phyloP scores from a whole-genome alignment of 2,888 invertebrate species.

The Schizaphis graminum region DNA sequence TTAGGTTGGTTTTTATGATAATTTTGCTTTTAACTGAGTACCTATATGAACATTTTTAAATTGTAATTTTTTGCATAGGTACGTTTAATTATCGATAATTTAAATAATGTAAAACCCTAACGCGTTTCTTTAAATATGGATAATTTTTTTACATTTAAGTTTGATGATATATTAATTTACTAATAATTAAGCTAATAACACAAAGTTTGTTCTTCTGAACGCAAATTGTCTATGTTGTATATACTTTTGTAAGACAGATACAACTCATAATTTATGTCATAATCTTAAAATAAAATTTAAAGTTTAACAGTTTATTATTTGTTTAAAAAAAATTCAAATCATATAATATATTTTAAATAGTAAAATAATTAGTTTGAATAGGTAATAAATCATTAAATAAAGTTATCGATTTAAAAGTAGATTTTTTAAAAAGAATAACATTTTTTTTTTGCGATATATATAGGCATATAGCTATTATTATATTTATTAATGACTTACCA shows the following conservation, averaged over 20 bases:
- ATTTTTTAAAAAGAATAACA: neutral
- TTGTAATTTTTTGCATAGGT: neutral
- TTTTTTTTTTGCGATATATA: neutral
- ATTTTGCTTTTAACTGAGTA: neutral
- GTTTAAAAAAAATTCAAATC: neutral
- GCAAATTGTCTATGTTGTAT: neutral
- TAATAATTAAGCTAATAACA: neutral
- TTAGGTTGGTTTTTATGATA: neutral
- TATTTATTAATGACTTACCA: conserved; percentile 4
- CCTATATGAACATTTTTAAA: neutral
- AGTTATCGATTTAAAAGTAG: neutral
- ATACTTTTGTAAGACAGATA: neutral
- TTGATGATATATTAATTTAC: neutral
- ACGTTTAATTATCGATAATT: neutral
- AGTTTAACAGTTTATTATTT: neutral
- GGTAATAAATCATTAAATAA: neutral
- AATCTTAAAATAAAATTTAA: neutral
- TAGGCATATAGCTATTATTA: neutral
- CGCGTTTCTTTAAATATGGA: neutral
- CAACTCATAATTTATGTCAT: neutral
- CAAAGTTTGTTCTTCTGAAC: neutral
- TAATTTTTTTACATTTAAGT: neutral
- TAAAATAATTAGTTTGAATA: neutral
- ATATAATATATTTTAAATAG: neutral
- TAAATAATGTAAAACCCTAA: neutral